These are phyloP conservation scores for Strix aluco DNA, from an alignment of 2,113 vertebrate species.

Conservation along the genomic window DNA sequence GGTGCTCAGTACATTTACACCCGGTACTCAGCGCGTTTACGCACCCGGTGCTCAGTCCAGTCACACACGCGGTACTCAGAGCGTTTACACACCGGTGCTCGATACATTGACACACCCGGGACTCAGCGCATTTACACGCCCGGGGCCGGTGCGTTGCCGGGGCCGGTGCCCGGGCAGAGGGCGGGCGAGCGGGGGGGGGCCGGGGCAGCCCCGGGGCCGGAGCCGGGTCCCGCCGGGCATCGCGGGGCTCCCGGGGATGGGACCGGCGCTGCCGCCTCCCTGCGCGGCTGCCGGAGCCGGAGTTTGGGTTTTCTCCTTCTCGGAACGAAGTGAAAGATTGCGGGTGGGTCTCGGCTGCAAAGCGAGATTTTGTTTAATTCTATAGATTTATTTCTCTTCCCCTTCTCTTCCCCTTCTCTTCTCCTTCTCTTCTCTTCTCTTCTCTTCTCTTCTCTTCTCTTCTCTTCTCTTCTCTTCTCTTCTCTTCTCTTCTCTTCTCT, in stretches of 20 bases:
- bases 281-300: not conserved
- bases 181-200: not conserved
- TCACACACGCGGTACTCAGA: not conserved
- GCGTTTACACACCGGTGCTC: not conserved
- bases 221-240: not conserved
- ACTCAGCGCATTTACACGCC: too few relatives aligned
- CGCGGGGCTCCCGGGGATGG: not conserved
- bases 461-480: too few relatives aligned
- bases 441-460: too few relatives aligned
- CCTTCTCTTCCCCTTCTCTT: not conserved
- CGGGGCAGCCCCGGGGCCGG: too few relatives aligned
- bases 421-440: not conserved
- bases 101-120: too few relatives aligned
- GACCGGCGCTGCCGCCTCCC: not conserved
- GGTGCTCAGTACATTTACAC: not conserved
- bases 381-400: not conserved
- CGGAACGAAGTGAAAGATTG: not conserved
- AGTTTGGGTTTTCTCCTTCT: not conserved
- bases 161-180: not conserved
- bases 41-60: not conserved
- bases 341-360: not conserved
- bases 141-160: not conserved
- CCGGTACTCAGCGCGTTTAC: not conserved
- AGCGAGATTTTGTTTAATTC: not conserved
- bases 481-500: too few relatives aligned